A percentile compares a stretch with the other conserved stretches of the same genome.
Evolutionary conservation across 2,888 invertebrate genomes (phyloP).

Genomic region (Tortricodes alternella): DNA sequence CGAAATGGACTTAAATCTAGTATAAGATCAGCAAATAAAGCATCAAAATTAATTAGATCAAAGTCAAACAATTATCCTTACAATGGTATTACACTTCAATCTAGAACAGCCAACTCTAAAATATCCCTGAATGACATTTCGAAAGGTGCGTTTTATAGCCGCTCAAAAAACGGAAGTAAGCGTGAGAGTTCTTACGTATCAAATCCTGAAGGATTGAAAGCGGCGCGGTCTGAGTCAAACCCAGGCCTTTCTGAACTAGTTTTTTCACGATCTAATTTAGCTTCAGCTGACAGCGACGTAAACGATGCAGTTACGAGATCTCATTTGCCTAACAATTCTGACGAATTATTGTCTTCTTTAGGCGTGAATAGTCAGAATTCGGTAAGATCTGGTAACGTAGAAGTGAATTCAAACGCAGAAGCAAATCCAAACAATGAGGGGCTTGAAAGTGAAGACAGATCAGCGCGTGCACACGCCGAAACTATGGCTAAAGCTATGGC

Average conservation of each 20-base stretch:
- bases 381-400: not conserved
- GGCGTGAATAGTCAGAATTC: not conserved
- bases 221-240: not conserved
- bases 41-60: no score
- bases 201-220: not conserved
- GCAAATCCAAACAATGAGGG: no score
- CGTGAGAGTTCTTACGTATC: not conserved
- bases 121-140: not conserved
- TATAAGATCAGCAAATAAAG: no score
- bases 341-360: not conserved
- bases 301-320: not conserved
- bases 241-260: not conserved
- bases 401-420: no score
- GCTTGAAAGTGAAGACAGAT: no score
- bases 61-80: no score
- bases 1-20: no score
- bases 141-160: not conserved
- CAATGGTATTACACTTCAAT: no score
- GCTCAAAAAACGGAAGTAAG: not conserved
- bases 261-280: not conserved
- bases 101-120: no score
- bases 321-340: not conserved
- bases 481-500: not conserved
- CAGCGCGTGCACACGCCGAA: not conserved
- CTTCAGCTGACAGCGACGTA: not conserved